Evolutionary conservation across 1,140 invertebrate genomes (phyloP).

Genomic region (Asbolus verrucosus): DNA sequence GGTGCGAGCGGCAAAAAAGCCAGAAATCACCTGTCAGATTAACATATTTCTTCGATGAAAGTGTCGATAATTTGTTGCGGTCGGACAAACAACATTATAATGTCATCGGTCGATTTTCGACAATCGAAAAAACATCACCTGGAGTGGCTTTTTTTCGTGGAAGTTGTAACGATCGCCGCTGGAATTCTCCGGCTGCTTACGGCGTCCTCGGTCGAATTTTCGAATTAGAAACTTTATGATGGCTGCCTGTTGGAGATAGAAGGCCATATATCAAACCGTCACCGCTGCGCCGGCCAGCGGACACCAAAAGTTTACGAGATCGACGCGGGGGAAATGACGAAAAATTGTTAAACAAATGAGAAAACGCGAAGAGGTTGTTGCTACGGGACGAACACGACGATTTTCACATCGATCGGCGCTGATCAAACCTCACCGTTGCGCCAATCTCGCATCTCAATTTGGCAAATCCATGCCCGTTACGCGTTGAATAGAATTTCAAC

Average conservation of each 20-base stretch:
- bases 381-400: too few relatives aligned
- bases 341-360: too few relatives aligned
- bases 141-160: conserved; percentile 2
- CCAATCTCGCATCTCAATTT: too few relatives aligned
- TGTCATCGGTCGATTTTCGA: too few relatives aligned
- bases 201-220: conserved; percentile 7
- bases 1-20: not conserved
- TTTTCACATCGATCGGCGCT: too few relatives aligned
- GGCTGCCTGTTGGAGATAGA: conserved; percentile 1
- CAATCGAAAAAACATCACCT: not conserved
- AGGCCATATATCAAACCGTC: conserved; percentile 29
- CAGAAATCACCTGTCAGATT: not conserved
- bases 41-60: not conserved
- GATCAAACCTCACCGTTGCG: too few relatives aligned
- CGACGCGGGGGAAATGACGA: too few relatives aligned
- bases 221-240: conserved; percentile 12
- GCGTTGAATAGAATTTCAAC: too few relatives aligned
- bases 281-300: conserved; percentile 10
- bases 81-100: too few relatives aligned
- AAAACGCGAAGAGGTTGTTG: too few relatives aligned
- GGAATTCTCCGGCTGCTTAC: conserved; percentile 8
- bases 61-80: conserved; percentile 6
- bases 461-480: too few relatives aligned
- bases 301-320: too few relatives aligned
- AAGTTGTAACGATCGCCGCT: conserved; percentile 4